phyloP scores from a whole-genome alignment of 2,113 vertebrate genomes.

The Athene cunicularia region DNA sequence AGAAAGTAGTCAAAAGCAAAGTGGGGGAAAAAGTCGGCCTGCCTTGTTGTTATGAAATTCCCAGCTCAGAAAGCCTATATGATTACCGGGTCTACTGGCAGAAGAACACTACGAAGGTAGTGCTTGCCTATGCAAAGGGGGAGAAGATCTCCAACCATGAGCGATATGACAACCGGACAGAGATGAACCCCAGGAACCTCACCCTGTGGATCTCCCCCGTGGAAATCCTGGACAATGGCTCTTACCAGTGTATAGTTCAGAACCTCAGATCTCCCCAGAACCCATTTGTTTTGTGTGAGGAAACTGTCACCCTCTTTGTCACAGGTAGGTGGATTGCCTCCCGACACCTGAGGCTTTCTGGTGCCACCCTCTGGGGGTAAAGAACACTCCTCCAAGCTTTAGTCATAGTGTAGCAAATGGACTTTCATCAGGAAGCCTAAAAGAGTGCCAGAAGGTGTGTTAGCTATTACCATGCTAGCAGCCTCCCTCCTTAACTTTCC shows the following conservation, averaged over 20 bases:
- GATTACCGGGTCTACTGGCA: conserved; percentile 74
- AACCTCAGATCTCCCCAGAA: background rate
- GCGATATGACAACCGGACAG: conserved; percentile 37
- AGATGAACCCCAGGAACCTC: conserved; percentile 16
- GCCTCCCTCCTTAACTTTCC: background rate
- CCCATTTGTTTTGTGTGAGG: background rate
- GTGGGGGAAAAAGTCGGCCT: conserved; percentile 32
- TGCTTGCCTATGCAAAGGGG: conserved; percentile 30
- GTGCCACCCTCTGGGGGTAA: background rate
- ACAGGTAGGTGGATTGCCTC: conserved; percentile 64
- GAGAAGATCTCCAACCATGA: rapidly evolving
- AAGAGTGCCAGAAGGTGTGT: background rate
- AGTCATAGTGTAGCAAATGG: background rate
- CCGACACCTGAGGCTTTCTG: background rate
- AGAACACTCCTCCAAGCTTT: background rate
- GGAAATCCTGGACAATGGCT: conserved; percentile 54
- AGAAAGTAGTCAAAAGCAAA: conserved; percentile 11
- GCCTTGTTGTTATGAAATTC: conserved; percentile 52
- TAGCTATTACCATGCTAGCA: background rate
- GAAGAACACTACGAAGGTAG: background rate
- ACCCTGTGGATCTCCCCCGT: conserved; percentile 44
- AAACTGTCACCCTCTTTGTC: background rate
- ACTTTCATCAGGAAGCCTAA: background rate
- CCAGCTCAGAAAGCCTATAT: background rate
- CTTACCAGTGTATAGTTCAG: conserved; percentile 68